Evolutionary conservation across 1,140 invertebrate species (phyloP).

Genomic region (Atta cephalotes): DNA sequence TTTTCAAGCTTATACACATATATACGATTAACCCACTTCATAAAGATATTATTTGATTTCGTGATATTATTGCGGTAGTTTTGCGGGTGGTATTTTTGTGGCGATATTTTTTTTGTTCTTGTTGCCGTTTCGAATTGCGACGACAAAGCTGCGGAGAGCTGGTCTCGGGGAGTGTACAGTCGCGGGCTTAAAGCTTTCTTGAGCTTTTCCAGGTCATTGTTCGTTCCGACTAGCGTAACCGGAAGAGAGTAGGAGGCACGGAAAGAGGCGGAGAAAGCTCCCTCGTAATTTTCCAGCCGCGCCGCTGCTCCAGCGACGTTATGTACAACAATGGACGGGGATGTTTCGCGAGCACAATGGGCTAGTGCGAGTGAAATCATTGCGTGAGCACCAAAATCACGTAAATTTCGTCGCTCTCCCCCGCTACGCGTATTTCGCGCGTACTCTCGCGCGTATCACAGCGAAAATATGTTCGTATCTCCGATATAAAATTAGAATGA

Average conservation of each 20-base stretch:
- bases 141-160: slow-evolving; percentile 27
- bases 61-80: background rate
- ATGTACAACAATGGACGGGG: slow-evolving; percentile 73
- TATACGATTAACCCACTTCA: background rate
- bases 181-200: slow-evolving; percentile 66
- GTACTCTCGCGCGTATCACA: slow-evolving; percentile 6
- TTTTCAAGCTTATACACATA: background rate
- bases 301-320: slow-evolving; percentile 60
- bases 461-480: slow-evolving; percentile 22
- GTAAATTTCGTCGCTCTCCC: slow-evolving; percentile 62
- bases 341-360: slow-evolving; percentile 67
- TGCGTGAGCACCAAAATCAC: slow-evolving; percentile 57
- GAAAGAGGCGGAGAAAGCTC: slow-evolving; percentile 58
- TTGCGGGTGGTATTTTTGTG: background rate
- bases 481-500: slow-evolving; percentile 53
- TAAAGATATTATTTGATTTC: background rate
- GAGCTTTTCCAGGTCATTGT: slow-evolving; percentile 75
- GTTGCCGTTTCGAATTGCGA: slow-evolving; percentile 6
- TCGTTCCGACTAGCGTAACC: slow-evolving; percentile 59
- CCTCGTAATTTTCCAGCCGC: slow-evolving; percentile 74
- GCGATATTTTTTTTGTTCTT: background rate
- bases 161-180: slow-evolving; percentile 25
- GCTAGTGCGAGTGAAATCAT: slow-evolving; percentile 67
- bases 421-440: background rate
- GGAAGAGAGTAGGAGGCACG: slow-evolving; percentile 64